Evolutionary conservation across 2,888 invertebrate species (phyloP), one percentile per base, ranked within the genome.

Genomic region (Argyra leucocephala): DNA sequence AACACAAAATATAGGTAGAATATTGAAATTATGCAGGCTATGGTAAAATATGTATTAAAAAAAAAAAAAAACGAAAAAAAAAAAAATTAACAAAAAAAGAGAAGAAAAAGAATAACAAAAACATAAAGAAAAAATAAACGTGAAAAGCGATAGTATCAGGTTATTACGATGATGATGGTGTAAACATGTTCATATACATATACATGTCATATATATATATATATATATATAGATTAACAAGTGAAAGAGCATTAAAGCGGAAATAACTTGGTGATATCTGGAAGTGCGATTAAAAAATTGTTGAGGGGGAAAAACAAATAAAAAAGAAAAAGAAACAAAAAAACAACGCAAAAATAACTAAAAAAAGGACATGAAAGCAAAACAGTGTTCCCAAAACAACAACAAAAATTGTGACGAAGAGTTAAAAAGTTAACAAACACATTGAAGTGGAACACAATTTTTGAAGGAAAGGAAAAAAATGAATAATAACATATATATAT

Each of bases 231-330:
- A 31, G 6, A 31, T 48, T 48, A 48, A 48, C n/a, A 48, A 48
- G 15, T 48, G n/a, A 48, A 48, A 18, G 48, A 48, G 48, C 48
- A 48, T 48, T 48, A 48, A 48, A 48, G 48, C 48, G 48, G 48
- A 48, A 48, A 48, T 48, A 48, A 48, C 18, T 48, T 15, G 48
- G 48, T 48, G 48, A 48, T 48, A 48, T 15, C 48, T 48, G 48
- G 48, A 48, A 48, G 48, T 48, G 48, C 48, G 48, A 48, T 48
- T 48, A 48, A 48, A 48, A 48, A 48, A 48, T 48, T 48, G 48
- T 48, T 48, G 48, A 48, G 18, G 48, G 12, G n/a, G 48, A 48
- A 37, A 48, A 48, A 15, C 18, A 37, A 31, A 31, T 7, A 31
- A 31, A 31, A 26, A 31, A 31, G 5, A 48, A 48, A 48, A 48